A percentile compares a stretch with the other conserved stretches of the same genome.
These are phyloP conservation scores for Conomelus anceps DNA, from an alignment of 2,888 invertebrate species.

Conservation along the genomic window DNA sequence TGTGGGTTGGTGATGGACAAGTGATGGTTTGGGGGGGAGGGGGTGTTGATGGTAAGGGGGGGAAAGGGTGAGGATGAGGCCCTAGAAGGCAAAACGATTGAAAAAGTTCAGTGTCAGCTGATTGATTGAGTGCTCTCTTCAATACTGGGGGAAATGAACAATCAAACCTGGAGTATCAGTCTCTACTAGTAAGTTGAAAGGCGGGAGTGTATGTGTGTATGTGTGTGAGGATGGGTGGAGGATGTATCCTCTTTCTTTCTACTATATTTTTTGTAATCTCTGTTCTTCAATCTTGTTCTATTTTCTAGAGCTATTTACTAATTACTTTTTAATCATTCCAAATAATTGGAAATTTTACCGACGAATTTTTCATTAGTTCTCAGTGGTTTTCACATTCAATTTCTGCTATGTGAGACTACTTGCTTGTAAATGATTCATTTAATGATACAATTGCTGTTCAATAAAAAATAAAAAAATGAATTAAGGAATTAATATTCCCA, in stretches of 20 bases:
- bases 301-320: neutral
- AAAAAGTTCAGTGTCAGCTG: conserved; percentile 13
- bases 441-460: too few species aligned
- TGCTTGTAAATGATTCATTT: too few species aligned
- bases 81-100: neutral
- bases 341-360: too few species aligned
- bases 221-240: neutral
- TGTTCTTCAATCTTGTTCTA: neutral
- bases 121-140: conserved; percentile 8
- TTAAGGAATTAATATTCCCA: too few species aligned
- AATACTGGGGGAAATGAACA: conserved; percentile 9
- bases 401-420: too few species aligned
- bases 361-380: too few species aligned
- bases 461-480: too few species aligned
- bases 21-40: neutral
- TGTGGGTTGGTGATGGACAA: neutral
- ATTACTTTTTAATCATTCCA: too few species aligned
- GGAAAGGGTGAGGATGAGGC: neutral
- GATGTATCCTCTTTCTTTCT: neutral
- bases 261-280: neutral
- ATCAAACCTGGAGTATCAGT: neutral
- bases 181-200: neutral
- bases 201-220: neutral
- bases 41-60: too few species aligned
- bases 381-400: too few species aligned